Percentiles rank a stretch among this genome's conserved stretches.
phyloP scores from a whole-genome alignment of 2,797 vertebrate genomes.

The Centropyge bicolor region DNA sequence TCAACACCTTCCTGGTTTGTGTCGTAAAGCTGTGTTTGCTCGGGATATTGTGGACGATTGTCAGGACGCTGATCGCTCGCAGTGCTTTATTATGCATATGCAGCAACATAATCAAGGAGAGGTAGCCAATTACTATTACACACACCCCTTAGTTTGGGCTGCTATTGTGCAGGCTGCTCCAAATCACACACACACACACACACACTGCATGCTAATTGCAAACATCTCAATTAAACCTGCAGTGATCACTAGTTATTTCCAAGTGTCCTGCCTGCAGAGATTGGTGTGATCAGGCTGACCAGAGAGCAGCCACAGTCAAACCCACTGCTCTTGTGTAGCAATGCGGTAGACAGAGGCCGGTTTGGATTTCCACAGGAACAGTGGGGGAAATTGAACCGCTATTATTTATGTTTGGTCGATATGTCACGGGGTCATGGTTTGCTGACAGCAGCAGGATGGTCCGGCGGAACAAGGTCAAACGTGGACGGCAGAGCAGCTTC shows the following conservation, averaged over 20 bases:
- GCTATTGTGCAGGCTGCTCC: neutral
- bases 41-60: neutral
- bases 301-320: constrained; percentile 15
- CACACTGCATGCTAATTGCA: neutral
- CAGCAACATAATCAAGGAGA: neutral
- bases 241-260: constrained; percentile 13
- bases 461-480: constrained; percentile 74
- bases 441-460: constrained; percentile 75
- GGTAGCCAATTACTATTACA: neutral
- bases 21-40: neutral
- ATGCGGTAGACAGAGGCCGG: constrained; percentile 66
- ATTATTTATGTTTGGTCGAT: constrained; percentile 79
- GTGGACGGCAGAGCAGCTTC: constrained; percentile 46
- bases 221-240: neutral
- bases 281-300: constrained; percentile 5
- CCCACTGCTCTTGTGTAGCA: constrained; percentile 63
- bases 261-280: constrained; percentile 42
- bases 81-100: constrained; percentile 9
- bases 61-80: constrained; percentile 6
- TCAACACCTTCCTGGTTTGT: constrained; percentile 16
- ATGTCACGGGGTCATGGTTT: constrained; percentile 72
- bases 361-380: constrained; percentile 64
- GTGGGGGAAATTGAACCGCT: constrained; percentile 61
- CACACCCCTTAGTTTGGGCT: constrained; percentile 3
- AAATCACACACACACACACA: neutral